Evolutionary conservation across 2,888 invertebrate genomes (phyloP), one percentile per base, ranked within the genome.

Genomic region (Oasisia sp.): DNA sequence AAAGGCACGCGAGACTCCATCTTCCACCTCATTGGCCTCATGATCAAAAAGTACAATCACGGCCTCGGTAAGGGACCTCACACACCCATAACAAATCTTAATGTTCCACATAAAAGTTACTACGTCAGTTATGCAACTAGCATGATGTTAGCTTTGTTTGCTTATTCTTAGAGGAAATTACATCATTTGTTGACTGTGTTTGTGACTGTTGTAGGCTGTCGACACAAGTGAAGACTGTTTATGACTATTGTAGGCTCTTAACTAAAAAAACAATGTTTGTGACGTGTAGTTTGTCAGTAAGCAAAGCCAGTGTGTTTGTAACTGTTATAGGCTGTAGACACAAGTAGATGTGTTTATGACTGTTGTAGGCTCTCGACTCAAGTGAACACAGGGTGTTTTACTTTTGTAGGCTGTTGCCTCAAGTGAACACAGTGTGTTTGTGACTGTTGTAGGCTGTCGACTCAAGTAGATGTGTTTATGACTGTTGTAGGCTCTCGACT

Each of bases 31-130:
- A 97, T 99, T 93, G 98, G 98, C 27, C 97, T 97, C 3, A 97
- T 98, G 91, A 97, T 98, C 32, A 98, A 98, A 95, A 97, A 97
- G 92, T 98, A 98, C 95, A 98, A 98, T 95, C 98, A 99, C 96
- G 98, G 97, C 96, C 94, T 97, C 96, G 96, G 97, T 97, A 95
- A 94, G 95, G 93, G 95, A 93, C 8, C 7, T 74, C 19, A 74
- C 74, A n/a, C n/a, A 27, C 4, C 74, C 74, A 32, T 19, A 74
- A 74, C 19, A 74, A 74, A 27, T 14, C 12, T 50, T 1, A 9
- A 74, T 19, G 19, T 74, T 74, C n/a, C 74, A 74, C 7, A n/a
- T 27, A n/a, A 7, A 27, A 74, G n/a, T n/a, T 5, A 74, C 27
- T 74, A 74, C 27, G 74, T 27, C 19, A n/a, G 74, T 27, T 74